Percentiles rank a stretch among this genome's conserved stretches.
Conservation (phyloP, 2,113 vertebrate genomes). For the Podiceps cristatus region DNA sequence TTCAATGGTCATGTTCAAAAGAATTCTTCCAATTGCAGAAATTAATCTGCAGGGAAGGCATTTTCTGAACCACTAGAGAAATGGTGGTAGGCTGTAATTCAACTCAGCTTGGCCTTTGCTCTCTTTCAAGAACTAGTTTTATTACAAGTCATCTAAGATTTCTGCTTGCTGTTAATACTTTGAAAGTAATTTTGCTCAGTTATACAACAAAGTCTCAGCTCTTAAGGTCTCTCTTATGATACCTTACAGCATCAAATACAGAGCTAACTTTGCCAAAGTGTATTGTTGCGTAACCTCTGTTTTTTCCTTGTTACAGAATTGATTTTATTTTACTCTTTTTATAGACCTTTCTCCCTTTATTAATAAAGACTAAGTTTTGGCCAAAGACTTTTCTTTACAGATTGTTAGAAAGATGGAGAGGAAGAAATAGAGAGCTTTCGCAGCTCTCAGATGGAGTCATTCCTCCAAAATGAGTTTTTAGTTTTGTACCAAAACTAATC, state of each 20-base stretch:
- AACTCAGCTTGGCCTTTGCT: constrained; percentile 40
- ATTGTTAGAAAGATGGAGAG: neutral
- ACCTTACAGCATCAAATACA: neutral
- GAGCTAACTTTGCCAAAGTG: neutral
- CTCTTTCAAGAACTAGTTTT: constrained; percentile 31
- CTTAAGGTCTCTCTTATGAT: neutral
- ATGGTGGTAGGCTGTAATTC: constrained; percentile 17
- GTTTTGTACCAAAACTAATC: neutral
- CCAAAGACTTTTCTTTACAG: neutral
- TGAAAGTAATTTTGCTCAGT: constrained; percentile 11
- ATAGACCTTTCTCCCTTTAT: neutral
- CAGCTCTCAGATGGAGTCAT: neutral
- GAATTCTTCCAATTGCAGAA: neutral
- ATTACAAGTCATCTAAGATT: constrained; percentile 20
- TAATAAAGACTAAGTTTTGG: neutral
- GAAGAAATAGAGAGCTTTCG: neutral
- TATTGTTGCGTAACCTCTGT: neutral
- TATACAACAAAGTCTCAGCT: neutral
- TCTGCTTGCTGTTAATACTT: constrained; percentile 18
- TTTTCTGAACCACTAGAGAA: constrained; percentile 24
- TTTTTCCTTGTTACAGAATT: neutral
- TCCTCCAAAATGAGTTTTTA: neutral
- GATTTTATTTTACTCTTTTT: neutral
- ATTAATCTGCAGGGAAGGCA: constrained; percentile 31
- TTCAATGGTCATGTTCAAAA: neutral